Percentiles rank a stretch among this genome's conserved stretches.
These are phyloP conservation scores for Machimus atricapillus DNA, from an alignment of 2,888 invertebrate species.

Conservation along the genomic window DNA sequence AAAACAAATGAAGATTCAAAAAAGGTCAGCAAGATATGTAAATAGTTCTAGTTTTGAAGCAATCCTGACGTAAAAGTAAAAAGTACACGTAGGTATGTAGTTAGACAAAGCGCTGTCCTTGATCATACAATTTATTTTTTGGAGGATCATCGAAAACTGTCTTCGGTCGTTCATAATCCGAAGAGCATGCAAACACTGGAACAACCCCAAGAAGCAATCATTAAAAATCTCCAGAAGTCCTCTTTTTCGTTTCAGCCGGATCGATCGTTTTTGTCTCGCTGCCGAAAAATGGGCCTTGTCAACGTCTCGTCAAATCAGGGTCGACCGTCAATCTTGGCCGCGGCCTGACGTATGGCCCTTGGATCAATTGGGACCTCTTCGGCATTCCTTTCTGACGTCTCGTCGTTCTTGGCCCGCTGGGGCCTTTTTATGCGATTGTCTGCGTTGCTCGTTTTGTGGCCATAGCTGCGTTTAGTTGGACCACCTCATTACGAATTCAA, in stretches of 20 bases:
- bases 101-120: background rate
- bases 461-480: background rate
- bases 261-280: background rate
- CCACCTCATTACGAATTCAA: constrained; percentile 21
- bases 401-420: background rate
- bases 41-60: background rate
- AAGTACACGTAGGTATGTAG: background rate
- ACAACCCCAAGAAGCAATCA: background rate
- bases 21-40: background rate
- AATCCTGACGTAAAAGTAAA: background rate
- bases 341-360: background rate
- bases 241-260: background rate
- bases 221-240: background rate
- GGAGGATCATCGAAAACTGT: background rate
- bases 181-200: background rate
- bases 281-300: constrained; percentile 30
- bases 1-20: background rate
- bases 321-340: constrained; percentile 29
- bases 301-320: constrained; percentile 37
- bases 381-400: constrained; percentile 39
- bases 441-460: background rate
- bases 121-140: background rate
- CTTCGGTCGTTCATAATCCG: background rate
- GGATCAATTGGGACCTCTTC: constrained; percentile 29
- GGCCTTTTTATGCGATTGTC: background rate